These are phyloP conservation scores for Acanthochromis polyacanthus DNA, from an alignment of 2,113 vertebrate genomes.

Conservation along the genomic window DNA sequence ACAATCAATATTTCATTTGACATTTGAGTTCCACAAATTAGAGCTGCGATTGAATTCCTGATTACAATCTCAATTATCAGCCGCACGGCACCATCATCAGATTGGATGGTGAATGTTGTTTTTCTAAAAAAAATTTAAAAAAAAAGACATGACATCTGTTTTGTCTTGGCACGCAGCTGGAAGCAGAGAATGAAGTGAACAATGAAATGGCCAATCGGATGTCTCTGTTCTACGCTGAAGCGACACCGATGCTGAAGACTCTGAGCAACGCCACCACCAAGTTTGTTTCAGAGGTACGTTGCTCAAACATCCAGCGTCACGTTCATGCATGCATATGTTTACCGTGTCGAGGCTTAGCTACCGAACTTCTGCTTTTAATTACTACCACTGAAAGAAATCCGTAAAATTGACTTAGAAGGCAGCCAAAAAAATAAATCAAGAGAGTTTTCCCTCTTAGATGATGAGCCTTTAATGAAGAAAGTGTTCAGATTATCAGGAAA, in stretches of 20 bases:
- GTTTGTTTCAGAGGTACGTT: slow-evolving; percentile 91
- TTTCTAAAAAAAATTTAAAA: too few relatives aligned
- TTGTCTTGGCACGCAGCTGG: slow-evolving; percentile 79
- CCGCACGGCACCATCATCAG: background rate
- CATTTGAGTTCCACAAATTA: background rate
- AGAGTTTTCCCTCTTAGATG: background rate
- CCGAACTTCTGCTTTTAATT: background rate
- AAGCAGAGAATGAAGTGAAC: slow-evolving; percentile 92
- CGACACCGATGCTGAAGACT: slow-evolving; percentile 95
- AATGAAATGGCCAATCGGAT: slow-evolving; percentile 96
- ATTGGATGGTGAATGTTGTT: background rate
- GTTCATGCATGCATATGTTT: background rate
- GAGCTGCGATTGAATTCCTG: background rate
- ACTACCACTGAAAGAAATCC: too few relatives aligned
- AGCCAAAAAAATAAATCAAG: background rate
- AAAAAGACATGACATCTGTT: background rate
- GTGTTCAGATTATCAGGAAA: too few relatives aligned
- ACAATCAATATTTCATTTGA: slow-evolving; percentile 28
- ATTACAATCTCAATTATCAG: background rate
- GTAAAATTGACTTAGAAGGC: background rate
- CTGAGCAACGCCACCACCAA: slow-evolving; percentile 94
- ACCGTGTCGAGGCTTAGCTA: background rate
- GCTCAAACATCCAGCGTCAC: background rate
- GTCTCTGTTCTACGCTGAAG: slow-evolving; percentile 93
- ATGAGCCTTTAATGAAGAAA: too few relatives aligned